Conservation (phyloP, 1,140 invertebrate species). For the Battus philenor region DNA sequence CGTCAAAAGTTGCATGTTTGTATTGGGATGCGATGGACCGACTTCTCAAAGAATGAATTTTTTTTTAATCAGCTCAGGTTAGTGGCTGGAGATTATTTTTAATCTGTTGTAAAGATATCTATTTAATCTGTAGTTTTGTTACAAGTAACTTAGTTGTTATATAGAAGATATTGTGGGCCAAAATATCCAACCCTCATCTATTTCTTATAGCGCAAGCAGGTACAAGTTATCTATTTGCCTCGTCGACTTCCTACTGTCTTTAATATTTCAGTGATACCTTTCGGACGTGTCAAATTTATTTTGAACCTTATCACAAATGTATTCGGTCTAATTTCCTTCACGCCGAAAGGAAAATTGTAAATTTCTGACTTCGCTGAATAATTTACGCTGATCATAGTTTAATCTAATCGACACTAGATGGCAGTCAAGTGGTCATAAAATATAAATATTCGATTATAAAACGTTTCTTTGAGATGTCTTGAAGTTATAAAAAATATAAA, state of each 20-base stretch:
- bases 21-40: conserved; percentile 6
- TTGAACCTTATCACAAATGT: conserved; percentile 20
- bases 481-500: no score
- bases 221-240: conserved; percentile 43
- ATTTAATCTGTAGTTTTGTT: neutral
- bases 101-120: neutral
- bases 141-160: neutral
- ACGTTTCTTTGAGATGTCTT: no score
- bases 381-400: conserved; percentile 37
- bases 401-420: conserved; percentile 34
- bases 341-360: conserved; percentile 41
- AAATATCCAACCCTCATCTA: neutral
- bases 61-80: conserved; percentile 2
- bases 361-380: conserved; percentile 49
- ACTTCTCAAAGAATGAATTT: neutral
- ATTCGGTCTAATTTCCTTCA: conserved; percentile 27
- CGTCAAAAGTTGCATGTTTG: conserved; percentile 25
- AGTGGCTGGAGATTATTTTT: neutral
- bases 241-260: conserved; percentile 25
- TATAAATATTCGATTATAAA: neutral
- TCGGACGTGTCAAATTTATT: conserved; percentile 16
- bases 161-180: neutral
- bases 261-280: conserved; percentile 52
- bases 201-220: conserved; percentile 31
- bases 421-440: conserved; percentile 16